Base-by-base conservation (phyloP, 2,888 invertebrate genomes). In the Orthosia gothica region DNA sequence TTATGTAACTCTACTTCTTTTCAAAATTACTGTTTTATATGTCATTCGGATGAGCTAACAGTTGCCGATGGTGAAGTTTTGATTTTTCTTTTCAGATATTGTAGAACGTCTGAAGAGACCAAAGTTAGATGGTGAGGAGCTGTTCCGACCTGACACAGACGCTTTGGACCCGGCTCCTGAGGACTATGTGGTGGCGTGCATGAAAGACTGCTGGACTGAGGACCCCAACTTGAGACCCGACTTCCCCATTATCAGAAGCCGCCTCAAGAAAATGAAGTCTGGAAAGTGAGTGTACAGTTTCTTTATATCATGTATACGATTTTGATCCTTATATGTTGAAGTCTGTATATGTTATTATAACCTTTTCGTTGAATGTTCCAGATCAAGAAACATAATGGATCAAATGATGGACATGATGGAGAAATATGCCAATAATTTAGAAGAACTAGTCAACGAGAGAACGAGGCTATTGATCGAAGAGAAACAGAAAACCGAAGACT, bases 391-490 rank as follows among this genome's bases (percentile, higher is more conserved):
- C 93, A 99, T 99, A 88, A 98, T 99, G 98, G 99, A 99, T 94
- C 99, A 99, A 97, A 99, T 99, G 99, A 99, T 99, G 98, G 98
- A 98, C 89, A 99, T 99, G 98, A 99, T 99, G 99, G 99, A 99
- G 94, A 99, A 98, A 91, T 99, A 99, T 95, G 99, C 99, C 75
- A 98, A 98, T 94, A 98, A 99, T 96, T 97, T 99, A 95, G 99
- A 99, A 95, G 99, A 99, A 94, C 97, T 99, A 96, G 99, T 99
- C 92, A 98, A 97, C 90, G 99, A 99, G 96, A 97, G 99, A 90
- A 99, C 99, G 83, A 97, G 98, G 92, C 97, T 99, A 91, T 97
- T 99, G 90, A 98, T 98, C 91, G 99, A 99, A 95, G 99, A 99
- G 94, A 99, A 99, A 93, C 98, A 98, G 94, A 99, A 99, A 96